Conservation (phyloP, 2,888 invertebrate species). For the Drosophila lutescens region DNA sequence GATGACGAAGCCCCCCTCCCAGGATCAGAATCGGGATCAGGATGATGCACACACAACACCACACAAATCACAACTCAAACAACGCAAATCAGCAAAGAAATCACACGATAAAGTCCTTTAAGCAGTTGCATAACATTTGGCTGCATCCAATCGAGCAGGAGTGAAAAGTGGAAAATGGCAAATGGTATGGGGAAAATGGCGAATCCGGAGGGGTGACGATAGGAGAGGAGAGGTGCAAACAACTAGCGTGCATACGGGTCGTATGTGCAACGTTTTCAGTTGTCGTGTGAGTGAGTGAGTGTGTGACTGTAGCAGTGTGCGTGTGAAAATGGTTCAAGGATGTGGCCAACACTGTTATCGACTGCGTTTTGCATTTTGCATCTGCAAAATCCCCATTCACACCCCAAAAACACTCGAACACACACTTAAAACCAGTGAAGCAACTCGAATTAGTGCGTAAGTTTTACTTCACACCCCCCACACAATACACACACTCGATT, state of each 20-base stretch:
- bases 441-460: conserved; percentile 61
- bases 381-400: conserved; percentile 27
- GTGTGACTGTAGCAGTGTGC: conserved; percentile 18
- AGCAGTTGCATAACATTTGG: conserved; percentile 78
- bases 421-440: conserved; percentile 22
- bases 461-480: conserved; percentile 40
- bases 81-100: conserved; percentile 60
- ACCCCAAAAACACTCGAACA: conserved; percentile 17
- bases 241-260: conserved; percentile 77
- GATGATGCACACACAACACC: conserved; percentile 24
- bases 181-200: background rate
- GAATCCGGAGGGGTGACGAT: conserved; percentile 15
- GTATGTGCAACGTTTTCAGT: conserved; percentile 78
- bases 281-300: conserved; percentile 51
- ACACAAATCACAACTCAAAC: conserved; percentile 67
- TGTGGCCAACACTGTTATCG: conserved; percentile 40
- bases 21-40: background rate
- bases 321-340: conserved; percentile 40
- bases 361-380: conserved; percentile 40
- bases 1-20: background rate
- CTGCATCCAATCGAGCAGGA: conserved; percentile 58
- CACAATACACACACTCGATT: conserved; percentile 15
- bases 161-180: conserved; percentile 10
- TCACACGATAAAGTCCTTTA: conserved; percentile 76
- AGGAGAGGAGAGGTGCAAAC: conserved; percentile 39